A percentile compares a stretch with the other conserved stretches of the same genome.
phyloP scores from a whole-genome alignment of 1,140 invertebrate genomes.

The Nomia melanderi region DNA sequence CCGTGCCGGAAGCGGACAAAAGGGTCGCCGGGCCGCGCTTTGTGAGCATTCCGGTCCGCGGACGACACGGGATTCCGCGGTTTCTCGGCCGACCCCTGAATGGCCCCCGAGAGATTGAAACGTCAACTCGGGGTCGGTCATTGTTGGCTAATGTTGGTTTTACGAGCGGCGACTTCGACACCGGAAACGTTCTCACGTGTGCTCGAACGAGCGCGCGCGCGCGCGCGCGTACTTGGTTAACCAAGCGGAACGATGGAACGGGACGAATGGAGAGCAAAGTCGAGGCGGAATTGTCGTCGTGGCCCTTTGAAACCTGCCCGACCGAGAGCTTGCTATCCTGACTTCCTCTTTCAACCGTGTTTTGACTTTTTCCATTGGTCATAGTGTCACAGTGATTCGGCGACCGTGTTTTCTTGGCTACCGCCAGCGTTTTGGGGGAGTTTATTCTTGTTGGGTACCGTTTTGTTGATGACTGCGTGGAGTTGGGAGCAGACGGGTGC shows the following conservation, averaged over 20 bases:
- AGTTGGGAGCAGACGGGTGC: no score
- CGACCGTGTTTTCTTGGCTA: not conserved
- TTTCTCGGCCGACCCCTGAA: conserved; percentile 8
- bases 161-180: conserved; percentile 49
- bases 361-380: not conserved
- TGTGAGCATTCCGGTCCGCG: conserved; percentile 53
- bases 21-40: conserved; percentile 21
- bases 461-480: no score
- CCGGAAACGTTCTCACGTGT: conserved; percentile 30
- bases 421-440: no score
- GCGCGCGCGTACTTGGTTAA: no score
- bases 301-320: not conserved
- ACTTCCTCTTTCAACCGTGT: not conserved
- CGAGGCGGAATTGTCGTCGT: not conserved
- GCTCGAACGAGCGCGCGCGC: not conserved
- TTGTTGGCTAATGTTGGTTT: conserved; percentile 66
- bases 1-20: not conserved
- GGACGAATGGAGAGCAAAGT: not conserved
- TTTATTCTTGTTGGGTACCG: no score
- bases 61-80: not conserved
- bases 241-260: no score
- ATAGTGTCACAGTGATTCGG: no score
- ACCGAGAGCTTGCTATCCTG: not conserved
- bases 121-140: conserved; percentile 53
- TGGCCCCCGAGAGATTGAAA: conserved; percentile 64